A percentile compares a stretch with the other conserved stretches of the same genome.
Conservation (phyloP, 1,140 invertebrate genomes). For the Tenebrio molitor region DNA sequence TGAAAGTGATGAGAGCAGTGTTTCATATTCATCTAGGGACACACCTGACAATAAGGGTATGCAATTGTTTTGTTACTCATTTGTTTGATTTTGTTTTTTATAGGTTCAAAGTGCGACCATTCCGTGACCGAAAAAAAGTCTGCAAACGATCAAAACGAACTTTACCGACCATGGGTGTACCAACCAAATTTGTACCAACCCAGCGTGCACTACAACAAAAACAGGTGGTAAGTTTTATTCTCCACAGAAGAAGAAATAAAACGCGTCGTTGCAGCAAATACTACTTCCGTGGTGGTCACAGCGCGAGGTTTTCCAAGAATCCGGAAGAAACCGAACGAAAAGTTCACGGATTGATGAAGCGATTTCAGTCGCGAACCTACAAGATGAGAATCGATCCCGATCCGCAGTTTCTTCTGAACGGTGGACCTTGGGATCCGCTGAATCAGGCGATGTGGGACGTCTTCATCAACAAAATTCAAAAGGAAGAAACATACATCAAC, state of each 20-base stretch:
- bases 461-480: conserved; percentile 83
- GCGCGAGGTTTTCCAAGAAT: background rate
- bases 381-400: conserved; percentile 58
- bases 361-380: conserved; percentile 60
- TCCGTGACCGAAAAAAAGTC: background rate
- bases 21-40: conserved; percentile 45
- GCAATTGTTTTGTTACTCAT: background rate
- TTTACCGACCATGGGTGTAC: background rate
- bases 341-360: conserved; percentile 59
- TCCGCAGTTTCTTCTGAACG: conserved; percentile 52
- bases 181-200: conserved; percentile 23
- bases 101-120: background rate
- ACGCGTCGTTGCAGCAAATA: conserved; percentile 5
- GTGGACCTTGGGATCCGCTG: conserved; percentile 72
- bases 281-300: background rate
- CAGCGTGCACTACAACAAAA: background rate
- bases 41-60: conserved; percentile 36
- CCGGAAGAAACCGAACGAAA: conserved; percentile 49
- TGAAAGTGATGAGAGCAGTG: conserved; percentile 52
- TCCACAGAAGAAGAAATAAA: background rate
- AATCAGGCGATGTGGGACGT: conserved; percentile 84
- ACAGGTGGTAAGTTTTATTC: background rate
- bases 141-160: conserved; percentile 7
- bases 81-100: background rate
- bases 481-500: conserved; percentile 80